phyloP scores from a whole-genome alignment of 2,888 invertebrate genomes.

The Drosophila tanythrix region DNA sequence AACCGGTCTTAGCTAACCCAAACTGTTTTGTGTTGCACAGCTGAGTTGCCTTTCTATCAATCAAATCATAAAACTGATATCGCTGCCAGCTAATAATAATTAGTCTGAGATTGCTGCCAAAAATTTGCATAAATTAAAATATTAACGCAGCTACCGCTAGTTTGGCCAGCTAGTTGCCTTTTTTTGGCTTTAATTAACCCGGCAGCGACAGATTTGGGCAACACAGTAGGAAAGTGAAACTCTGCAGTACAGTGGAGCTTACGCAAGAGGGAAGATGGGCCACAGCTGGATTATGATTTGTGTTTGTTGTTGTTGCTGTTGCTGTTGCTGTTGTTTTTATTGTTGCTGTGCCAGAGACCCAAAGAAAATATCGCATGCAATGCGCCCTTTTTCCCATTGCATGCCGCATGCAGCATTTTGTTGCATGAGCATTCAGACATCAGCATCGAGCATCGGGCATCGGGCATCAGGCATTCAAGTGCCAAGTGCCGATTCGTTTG shows the following conservation, averaged over 20 bases:
- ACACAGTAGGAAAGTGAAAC: constrained; percentile 64
- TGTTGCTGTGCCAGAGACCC: constrained; percentile 64
- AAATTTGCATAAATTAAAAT: constrained; percentile 69
- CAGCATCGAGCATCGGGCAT: constrained; percentile 2
- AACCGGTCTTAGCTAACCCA: background rate
- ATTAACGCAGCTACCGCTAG: constrained; percentile 47
- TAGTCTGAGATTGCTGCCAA: constrained; percentile 43
- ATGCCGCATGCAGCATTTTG: constrained; percentile 31
- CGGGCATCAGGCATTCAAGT: constrained; percentile 18
- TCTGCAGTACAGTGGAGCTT: constrained; percentile 46
- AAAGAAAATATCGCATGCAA: constrained; percentile 67
- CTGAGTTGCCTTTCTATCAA: constrained; percentile 48
- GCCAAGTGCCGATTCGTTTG: constrained; percentile 61
- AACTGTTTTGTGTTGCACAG: background rate
- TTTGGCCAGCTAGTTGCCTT: background rate
- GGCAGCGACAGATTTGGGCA: constrained; percentile 53
- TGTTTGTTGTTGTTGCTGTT: constrained; percentile 13
- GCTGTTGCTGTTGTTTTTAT: background rate
- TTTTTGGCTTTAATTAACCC: constrained; percentile 68
- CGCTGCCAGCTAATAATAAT: constrained; percentile 49
- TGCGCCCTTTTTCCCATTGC: constrained; percentile 61
- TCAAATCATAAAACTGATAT: constrained; percentile 36
- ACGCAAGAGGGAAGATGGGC: constrained; percentile 76
- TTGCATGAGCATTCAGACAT: constrained; percentile 30
- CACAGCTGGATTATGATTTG: constrained; percentile 63